Percentiles rank a stretch among this genome's conserved stretches.
These are phyloP conservation scores for Meghimatium bilineatum DNA, from an alignment of 2,888 invertebrate species.

Conservation along the genomic window DNA sequence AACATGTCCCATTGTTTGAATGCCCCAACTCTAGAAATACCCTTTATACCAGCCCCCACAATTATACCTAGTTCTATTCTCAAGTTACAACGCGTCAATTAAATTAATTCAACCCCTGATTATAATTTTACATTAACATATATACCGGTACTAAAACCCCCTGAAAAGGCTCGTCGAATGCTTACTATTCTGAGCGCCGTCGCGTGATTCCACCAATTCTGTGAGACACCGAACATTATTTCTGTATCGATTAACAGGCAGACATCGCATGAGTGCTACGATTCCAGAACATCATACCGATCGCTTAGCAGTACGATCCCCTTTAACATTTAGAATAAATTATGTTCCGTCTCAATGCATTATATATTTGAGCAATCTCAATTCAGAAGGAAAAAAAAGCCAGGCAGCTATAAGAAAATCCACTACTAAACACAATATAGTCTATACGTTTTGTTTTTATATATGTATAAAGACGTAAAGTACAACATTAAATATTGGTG, in stretches of 20 bases:
- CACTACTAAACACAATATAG: background rate
- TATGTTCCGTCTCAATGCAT: background rate
- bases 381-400: too few relatives aligned
- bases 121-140: background rate
- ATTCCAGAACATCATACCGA: conserved; percentile 3
- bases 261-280: background rate
- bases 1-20: conserved; percentile 20
- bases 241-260: background rate
- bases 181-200: background rate
- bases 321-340: conserved; percentile 22
- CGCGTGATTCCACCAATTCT: background rate
- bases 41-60: background rate
- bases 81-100: background rate
- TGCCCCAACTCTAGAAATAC: conserved; percentile 9
- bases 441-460: background rate
- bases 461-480: too few relatives aligned
- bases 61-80: background rate
- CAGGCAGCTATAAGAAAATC: background rate
- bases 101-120: background rate
- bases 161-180: background rate
- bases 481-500: too few relatives aligned
- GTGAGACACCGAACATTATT: background rate
- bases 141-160: background rate
- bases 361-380: background rate
- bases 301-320: background rate